These are phyloP conservation scores for Bombus haemorrhoidalis DNA, from an alignment of 1,140 invertebrate species.

Conservation along the genomic window DNA sequence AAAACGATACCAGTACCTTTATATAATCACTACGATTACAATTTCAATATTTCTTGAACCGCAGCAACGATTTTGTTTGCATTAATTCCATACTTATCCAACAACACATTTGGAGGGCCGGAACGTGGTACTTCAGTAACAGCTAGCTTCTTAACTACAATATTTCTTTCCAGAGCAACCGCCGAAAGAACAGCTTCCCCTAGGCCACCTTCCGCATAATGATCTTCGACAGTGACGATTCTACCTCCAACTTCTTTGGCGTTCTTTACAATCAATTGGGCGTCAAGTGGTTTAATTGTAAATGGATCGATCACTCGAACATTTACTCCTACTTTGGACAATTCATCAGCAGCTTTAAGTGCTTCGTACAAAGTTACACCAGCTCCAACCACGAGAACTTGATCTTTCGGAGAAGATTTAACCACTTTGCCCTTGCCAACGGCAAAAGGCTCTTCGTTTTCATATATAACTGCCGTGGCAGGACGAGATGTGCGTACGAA, in stretches of 20 bases:
- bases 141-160: slow-evolving; percentile 92
- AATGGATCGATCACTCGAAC: slow-evolving; percentile 96
- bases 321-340: slow-evolving; percentile 88
- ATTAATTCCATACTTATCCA: slow-evolving; percentile 95
- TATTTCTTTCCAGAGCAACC: slow-evolving; percentile 87
- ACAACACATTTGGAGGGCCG: slow-evolving; percentile 91
- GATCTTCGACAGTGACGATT: slow-evolving; percentile 97
- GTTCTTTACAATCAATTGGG: slow-evolving; percentile 88
- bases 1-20: background rate
- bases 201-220: slow-evolving; percentile 97
- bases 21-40: slow-evolving; percentile 73
- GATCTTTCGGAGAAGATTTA: slow-evolving; percentile 88
- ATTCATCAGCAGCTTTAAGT: slow-evolving; percentile 90
- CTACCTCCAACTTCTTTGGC: slow-evolving; percentile 91
- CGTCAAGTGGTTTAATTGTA: slow-evolving; percentile 98
- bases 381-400: slow-evolving; percentile 93
- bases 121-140: slow-evolving; percentile 95
- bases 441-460: slow-evolving; percentile 92
- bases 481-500: slow-evolving; percentile 98
- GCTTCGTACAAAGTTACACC: slow-evolving; percentile 97
- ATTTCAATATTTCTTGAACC: slow-evolving; percentile 85
- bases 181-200: slow-evolving; percentile 96
- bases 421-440: slow-evolving; percentile 93
- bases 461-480: slow-evolving; percentile 93
- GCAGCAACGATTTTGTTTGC: slow-evolving; percentile 90